phyloP scores from a whole-genome alignment of 92 coral and sea anemone genomes.

The Pocillopora grandis region DNA sequence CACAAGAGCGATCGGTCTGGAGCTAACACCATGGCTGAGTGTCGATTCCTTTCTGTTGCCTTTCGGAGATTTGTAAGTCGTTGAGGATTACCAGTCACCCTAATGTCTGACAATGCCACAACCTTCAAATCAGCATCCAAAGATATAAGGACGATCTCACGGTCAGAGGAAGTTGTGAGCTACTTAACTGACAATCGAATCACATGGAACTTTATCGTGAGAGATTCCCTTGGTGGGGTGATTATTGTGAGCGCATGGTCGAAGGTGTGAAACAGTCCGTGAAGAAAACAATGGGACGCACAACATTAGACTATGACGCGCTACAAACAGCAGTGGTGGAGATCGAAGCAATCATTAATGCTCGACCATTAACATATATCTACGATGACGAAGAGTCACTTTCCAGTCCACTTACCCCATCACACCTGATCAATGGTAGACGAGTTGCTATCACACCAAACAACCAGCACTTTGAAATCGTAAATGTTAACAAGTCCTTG shows the following conservation, averaged over 20 bases:
- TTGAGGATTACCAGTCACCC: too few species aligned
- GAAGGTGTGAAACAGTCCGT: conserved; percentile 25
- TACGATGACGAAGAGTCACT: conserved; percentile 16
- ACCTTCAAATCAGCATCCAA: too few species aligned
- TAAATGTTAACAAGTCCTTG: not conserved
- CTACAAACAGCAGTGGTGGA: conserved; percentile 40
- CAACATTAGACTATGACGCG: conserved; percentile 27
- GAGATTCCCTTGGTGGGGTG: conserved; percentile 44
- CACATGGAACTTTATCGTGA: conserved; percentile 47
- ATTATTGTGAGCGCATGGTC: conserved; percentile 31
- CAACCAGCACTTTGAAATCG: not conserved
- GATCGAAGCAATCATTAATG: conserved; percentile 35
- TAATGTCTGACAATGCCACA: too few species aligned
- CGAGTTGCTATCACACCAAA: not conserved
- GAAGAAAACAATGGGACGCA: conserved; percentile 44
- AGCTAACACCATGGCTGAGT: too few species aligned
- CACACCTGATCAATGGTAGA: conserved; percentile 3
- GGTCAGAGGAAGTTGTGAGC: too few species aligned
- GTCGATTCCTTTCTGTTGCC: too few species aligned
- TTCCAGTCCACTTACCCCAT: conserved; percentile 28
- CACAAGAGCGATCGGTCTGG: too few species aligned
- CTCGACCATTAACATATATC: conserved; percentile 45
- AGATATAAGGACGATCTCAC: too few species aligned
- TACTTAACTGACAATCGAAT: conserved; percentile 31
- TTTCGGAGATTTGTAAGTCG: too few species aligned